phyloP scores from a whole-genome alignment of 2,113 vertebrate species.

The Eupsittula cactorum region DNA sequence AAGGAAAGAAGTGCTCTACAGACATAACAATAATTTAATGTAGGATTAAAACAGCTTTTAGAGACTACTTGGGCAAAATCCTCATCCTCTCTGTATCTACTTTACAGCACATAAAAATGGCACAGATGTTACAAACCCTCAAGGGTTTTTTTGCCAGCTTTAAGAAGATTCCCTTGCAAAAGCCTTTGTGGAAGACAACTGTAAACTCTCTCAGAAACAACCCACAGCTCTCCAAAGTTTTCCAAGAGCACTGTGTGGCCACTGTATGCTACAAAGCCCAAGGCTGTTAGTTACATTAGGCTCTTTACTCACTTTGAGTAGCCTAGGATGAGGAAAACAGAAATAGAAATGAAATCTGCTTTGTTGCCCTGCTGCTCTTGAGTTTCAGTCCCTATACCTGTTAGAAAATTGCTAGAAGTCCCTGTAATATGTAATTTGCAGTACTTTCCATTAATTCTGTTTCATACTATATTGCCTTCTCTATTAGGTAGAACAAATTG shows the following conservation, averaged over 20 bases:
- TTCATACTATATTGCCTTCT: background rate
- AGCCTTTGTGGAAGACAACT: background rate
- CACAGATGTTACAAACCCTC: background rate
- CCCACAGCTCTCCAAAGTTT: background rate
- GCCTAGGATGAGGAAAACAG: background rate
- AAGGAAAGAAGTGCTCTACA: background rate
- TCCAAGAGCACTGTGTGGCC: background rate
- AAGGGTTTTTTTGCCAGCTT: background rate
- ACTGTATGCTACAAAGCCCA: background rate
- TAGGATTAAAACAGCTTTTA: background rate
- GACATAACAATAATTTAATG: background rate
- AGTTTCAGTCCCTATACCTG: background rate
- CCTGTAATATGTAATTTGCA: background rate
- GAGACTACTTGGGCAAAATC: background rate
- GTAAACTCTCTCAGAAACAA: background rate
- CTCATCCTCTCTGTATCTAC: background rate
- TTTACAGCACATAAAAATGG: background rate
- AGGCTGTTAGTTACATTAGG: background rate
- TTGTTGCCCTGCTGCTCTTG: background rate
- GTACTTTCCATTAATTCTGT: background rate
- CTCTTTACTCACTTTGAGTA: background rate
- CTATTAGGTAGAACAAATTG: constrained; percentile 12
- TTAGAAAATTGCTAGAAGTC: background rate
- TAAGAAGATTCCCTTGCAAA: background rate
- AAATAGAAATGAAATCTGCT: background rate